These are phyloP conservation scores for Chironomus striatipennis DNA, from an alignment of 1,140 invertebrate genomes.

Conservation along the genomic window DNA sequence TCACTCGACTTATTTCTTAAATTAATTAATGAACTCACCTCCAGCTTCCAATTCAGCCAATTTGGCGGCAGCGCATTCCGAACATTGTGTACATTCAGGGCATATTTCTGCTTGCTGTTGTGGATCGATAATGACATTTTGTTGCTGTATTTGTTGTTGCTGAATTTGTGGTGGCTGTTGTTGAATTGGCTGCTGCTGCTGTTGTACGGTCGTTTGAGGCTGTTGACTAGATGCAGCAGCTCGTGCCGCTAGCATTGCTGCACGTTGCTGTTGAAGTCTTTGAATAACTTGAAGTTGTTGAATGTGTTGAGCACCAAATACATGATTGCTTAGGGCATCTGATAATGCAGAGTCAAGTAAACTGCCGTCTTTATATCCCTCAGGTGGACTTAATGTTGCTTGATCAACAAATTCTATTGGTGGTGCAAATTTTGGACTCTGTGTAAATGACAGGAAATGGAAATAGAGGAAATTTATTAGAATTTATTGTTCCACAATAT, in stretches of 20 bases:
- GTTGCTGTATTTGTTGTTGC: conserved; percentile 19
- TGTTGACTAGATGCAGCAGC: conserved; percentile 31
- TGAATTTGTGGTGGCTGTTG: background rate
- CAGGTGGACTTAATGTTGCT: conserved; percentile 74
- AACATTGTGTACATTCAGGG: conserved; percentile 40
- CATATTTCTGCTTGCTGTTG: conserved; percentile 32
- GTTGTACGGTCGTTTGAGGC: conserved; percentile 29
- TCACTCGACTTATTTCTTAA: no score
- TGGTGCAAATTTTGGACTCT: conserved; percentile 49
- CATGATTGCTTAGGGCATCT: conserved; percentile 47
- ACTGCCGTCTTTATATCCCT: conserved; percentile 71
- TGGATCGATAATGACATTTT: conserved; percentile 28
- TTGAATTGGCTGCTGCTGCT: conserved; percentile 23
- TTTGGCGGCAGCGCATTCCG: conserved; percentile 40
- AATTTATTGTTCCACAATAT: background rate
- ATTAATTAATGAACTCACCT: conserved; percentile 31
- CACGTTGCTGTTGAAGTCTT: conserved; percentile 43
- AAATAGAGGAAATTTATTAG: background rate
- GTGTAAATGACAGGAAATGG: conserved; percentile 24
- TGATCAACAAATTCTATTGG: conserved; percentile 57
- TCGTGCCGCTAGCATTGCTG: conserved; percentile 39
- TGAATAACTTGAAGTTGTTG: conserved; percentile 47
- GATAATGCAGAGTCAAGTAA: conserved; percentile 44
- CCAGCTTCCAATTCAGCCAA: conserved; percentile 38
- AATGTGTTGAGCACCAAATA: conserved; percentile 50